A percentile compares a stretch with the other conserved stretches of the same genome.
These are phyloP conservation scores for Geophilus truncorum DNA, from an alignment of 2,888 invertebrate species.

Conservation along the genomic window DNA sequence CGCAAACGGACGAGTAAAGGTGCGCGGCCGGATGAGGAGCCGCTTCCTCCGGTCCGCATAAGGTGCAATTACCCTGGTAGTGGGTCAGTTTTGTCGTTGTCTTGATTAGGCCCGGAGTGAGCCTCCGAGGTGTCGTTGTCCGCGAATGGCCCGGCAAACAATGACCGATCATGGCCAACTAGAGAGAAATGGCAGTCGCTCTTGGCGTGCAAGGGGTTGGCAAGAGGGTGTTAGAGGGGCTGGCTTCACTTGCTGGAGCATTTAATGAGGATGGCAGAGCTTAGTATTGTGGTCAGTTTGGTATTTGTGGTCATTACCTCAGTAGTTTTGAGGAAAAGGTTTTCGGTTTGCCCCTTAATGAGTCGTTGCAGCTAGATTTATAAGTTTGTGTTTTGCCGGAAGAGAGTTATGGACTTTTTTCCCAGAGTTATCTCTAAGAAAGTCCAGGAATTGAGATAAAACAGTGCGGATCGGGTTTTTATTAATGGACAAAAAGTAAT, in stretches of 20 bases:
- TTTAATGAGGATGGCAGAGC: not conserved
- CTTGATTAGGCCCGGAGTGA: not conserved
- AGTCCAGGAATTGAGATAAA: too few relatives aligned
- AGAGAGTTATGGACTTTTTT: too few relatives aligned
- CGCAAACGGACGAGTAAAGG: not conserved
- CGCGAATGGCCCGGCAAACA: not conserved
- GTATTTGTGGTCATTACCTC: not conserved
- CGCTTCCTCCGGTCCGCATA: not conserved
- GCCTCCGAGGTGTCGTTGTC: not conserved
- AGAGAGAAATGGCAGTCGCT: not conserved
- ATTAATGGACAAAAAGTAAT: not conserved
- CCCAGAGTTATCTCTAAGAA: too few relatives aligned
- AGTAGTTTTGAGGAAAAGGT: not conserved
- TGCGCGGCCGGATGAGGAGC: not conserved
- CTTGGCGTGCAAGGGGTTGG: not conserved
- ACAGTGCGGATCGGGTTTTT: too few relatives aligned
- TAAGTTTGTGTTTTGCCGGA: too few relatives aligned
- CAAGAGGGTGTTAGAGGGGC: not conserved
- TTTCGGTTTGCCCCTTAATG: not conserved
- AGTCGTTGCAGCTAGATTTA: not conserved
- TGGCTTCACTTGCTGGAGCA: not conserved
- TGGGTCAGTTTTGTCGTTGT: not conserved
- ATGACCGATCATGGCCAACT: not conserved
- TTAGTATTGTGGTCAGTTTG: not conserved
- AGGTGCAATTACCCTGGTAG: not conserved